These are phyloP conservation scores for Luperina testacea DNA, from an alignment of 2,888 invertebrate genomes.

Conservation along the genomic window DNA sequence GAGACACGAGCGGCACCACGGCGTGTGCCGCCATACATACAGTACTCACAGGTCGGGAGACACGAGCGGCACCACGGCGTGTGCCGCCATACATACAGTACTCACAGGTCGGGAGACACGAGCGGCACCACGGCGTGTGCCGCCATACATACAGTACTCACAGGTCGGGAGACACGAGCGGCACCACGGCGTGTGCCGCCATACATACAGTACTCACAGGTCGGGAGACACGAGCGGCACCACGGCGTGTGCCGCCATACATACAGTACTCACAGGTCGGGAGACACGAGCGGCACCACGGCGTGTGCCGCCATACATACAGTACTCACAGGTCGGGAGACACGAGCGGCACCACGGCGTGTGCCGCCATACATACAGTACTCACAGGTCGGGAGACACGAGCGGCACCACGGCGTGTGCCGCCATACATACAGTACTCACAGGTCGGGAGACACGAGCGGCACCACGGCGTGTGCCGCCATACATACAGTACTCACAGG, in stretches of 20 bases:
- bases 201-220: constrained; percentile 58
- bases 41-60: constrained; percentile 68
- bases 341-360: constrained; percentile 86
- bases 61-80: constrained; percentile 86
- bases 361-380: constrained; percentile 87
- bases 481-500: constrained; percentile 58
- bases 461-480: constrained; percentile 91
- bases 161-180: constrained; percentile 73
- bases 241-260: constrained; percentile 91
- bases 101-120: constrained; percentile 70
- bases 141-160: constrained; percentile 78
- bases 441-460: constrained; percentile 73
- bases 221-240: constrained; percentile 73
- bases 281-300: constrained; percentile 74
- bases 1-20: constrained; percentile 74
- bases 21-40: constrained; percentile 91
- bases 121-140: constrained; percentile 90
- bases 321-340: constrained; percentile 68
- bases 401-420: constrained; percentile 90
- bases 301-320: constrained; percentile 91
- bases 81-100: constrained; percentile 87
- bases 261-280: constrained; percentile 64
- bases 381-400: constrained; percentile 70
- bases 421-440: constrained; percentile 78
- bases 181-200: constrained; percentile 91